A percentile compares a stretch with the other conserved stretches of the same genome.
phyloP scores from a whole-genome alignment of 2,113 vertebrate species.

The Neogobius melanostomus region DNA sequence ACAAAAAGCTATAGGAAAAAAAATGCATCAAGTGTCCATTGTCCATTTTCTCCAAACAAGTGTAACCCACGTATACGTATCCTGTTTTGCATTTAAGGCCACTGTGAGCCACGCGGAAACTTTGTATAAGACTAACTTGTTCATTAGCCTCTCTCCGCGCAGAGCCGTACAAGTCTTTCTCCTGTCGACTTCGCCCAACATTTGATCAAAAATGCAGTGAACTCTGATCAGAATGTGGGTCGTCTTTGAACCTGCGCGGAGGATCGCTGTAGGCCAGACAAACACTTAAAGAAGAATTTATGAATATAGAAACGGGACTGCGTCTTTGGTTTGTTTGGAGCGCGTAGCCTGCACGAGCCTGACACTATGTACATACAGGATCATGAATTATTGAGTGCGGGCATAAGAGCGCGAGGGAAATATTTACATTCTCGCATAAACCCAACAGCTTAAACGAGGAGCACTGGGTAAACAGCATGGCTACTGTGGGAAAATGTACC shows the following conservation, averaged over 20 bases:
- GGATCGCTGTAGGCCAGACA: slow-evolving; percentile 53
- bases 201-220: slow-evolving; percentile 7
- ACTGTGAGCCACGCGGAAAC: neutral
- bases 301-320: slow-evolving; percentile 50
- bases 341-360: slow-evolving; percentile 40
- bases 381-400: slow-evolving; percentile 47
- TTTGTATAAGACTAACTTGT: slow-evolving; percentile 6
- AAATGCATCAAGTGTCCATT: too few relatives aligned
- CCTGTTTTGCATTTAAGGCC: neutral
- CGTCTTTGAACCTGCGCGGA: slow-evolving; percentile 58
- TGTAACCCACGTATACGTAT: too few relatives aligned
- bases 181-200: neutral
- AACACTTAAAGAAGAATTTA: slow-evolving; percentile 64
- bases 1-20: too few relatives aligned
- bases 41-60: too few relatives aligned
- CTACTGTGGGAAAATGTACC: neutral
- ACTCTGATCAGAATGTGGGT: slow-evolving; percentile 50
- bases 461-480: neutral
- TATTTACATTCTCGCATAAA: slow-evolving; percentile 53
- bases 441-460: neutral
- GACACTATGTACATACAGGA: slow-evolving; percentile 37
- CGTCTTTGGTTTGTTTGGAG: slow-evolving; percentile 48
- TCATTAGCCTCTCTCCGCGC: neutral
- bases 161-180: neutral
- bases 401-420: slow-evolving; percentile 18